Evolutionary conservation across 2,888 invertebrate species (phyloP), one percentile per base, ranked within the genome.

Genomic region (Linyphia triangularis): DNA sequence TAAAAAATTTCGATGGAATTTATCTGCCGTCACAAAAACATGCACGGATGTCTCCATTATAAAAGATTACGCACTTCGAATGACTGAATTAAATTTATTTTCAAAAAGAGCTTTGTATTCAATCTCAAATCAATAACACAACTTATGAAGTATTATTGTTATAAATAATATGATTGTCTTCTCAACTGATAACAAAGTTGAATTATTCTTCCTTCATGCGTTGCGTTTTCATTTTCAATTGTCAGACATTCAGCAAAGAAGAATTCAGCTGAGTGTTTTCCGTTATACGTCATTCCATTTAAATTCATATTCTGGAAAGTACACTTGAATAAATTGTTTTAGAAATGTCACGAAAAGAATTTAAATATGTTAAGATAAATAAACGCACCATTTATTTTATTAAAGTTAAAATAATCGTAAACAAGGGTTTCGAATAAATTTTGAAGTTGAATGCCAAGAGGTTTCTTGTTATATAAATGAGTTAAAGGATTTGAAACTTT

Each of bases 41-140:
- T 75, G 61, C 43, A 28, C 19, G 43, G 43, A 19, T 65, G 65
- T 43, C 63, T 40, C 13, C 78, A 78, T 78, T 65, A 78, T 37
- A 65, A 78, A 65, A 10, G 63, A 65, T 63, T 78, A 78, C 65
- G 43, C 10, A 63, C 28, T 24, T 24, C 78, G 78, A 9, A 6
- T 78, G 78, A 65, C 16, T 19, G 63, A 40, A 30, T 28, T 59
- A 59, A 33, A 75, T 33, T 57, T 59, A 61, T 59, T 13, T 22
- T 57, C 59, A 30, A n/a, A n/a, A 59, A 75, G 30, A 75, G 30
- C 16, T 72, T 72, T 72, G n/a, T 72, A 72, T 72, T 72, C 30
- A 24, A 26, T n/a, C 72, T n/a, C 26, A 26, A 72, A 43, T 51
- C 72, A 72, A 72, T 72, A 51, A 5, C 43, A 51, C 9, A 43